Evolutionary conservation across 2,113 vertebrate genomes (phyloP).

Genomic region (Dasyurus viverrinus): DNA sequence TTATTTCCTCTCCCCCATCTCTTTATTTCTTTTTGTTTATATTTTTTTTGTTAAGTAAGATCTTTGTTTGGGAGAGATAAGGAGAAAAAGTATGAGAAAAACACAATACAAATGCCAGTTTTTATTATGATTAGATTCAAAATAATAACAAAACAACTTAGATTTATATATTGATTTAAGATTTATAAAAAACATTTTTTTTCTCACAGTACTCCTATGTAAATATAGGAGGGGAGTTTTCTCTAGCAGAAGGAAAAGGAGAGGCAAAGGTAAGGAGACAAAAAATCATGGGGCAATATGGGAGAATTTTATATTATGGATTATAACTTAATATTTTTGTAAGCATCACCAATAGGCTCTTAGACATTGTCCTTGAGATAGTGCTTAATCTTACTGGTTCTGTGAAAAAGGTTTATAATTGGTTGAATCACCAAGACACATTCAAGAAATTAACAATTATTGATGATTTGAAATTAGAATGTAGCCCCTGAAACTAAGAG

Average conservation of each 20-base stretch:
- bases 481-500: fast-evolving
- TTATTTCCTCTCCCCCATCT: too few species aligned
- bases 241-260: background rate
- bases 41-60: background rate
- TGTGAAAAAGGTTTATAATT: too few species aligned
- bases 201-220: background rate
- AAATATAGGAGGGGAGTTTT: background rate
- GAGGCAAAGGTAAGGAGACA: background rate
- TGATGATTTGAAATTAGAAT: background rate
- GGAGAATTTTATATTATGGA: background rate
- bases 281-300: background rate
- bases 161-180: background rate
- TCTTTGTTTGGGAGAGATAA: background rate
- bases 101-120: background rate
- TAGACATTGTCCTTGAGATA: background rate
- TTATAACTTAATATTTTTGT: background rate
- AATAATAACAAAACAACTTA: background rate
- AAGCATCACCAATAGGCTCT: background rate
- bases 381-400: background rate
- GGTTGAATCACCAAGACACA: background rate
- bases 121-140: background rate
- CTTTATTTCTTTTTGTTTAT: background rate
- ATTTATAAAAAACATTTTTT: background rate
- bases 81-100: background rate
- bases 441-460: background rate